Base-by-base conservation (phyloP, 2,888 invertebrate species). In the Mythimna lalbum region DNA sequence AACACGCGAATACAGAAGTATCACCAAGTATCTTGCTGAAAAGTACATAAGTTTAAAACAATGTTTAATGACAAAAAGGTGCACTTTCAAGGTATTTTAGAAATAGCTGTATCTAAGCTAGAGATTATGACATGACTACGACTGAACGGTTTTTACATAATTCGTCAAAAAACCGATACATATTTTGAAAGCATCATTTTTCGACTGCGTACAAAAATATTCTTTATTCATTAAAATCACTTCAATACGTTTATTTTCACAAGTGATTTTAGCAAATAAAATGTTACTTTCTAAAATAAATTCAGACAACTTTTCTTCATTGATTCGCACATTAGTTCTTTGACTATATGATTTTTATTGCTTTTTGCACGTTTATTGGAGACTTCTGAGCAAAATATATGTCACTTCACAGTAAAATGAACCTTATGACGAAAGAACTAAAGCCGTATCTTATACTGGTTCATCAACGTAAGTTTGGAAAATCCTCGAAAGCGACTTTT, bases 371-470 rank as follows among this genome's bases (percentile, higher is more conserved):
- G 62, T 73, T 78, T 73, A 80, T 81, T 80, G 68, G 68, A 80
- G 72, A 71, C 68, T 57, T 81, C 75, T 84, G 85, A 85, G 85
- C 83, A 85, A 83, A 78, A 79, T 69, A 59, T 73, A 49, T 59
- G 53, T 59, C 12, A 17, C 21, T 31, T 55, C 60, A 67, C 69
- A 53, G 63, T 63, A 71, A 82, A 70, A 43, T 72, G 36, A 56
- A 12, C 60, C 49, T 69, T 76, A 64, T 68, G 21, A 31, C 31
- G 52, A 73, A 66, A 14, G 62, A 12, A 9, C 27, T 50, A 55
- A 47, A 5, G 21, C n/a, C 7, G 12, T 63, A 62, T 63, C 21
- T 57, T 17, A 14, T 53, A 47, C 27, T 12, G n/a, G 31, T 43
- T 50, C 14, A 2, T 61, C 1, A 17, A 33, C 12, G 6, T 62